Base-by-base conservation (phyloP, 2,797 vertebrate genomes). In the Oryzias sinensis region DNA sequence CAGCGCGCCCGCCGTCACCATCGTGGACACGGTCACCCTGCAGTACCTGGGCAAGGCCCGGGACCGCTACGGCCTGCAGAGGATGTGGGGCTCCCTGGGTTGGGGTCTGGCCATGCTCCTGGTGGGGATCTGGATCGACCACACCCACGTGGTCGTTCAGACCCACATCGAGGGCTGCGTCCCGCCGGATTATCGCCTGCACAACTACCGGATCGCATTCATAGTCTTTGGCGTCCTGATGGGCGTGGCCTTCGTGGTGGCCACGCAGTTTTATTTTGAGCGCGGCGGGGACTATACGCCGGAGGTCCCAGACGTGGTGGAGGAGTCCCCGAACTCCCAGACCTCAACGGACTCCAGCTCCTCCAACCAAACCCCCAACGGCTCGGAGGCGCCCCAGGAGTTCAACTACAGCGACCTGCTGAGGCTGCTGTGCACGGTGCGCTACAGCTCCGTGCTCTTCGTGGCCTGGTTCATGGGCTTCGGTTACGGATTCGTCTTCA, bases 381-480 rank as follows among this genome's bases (percentile, higher is more conserved):
- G 37, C 6, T 24, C 71, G 0, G 72, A 64, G 0, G 49, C 0
- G 67, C 41, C 0, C 53, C 64, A 73, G 63, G 83, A 84, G 33
- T 91, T 92, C 75, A 68, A 79, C 43, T 90, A 89, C 76, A 76
- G 66, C 24, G 88, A 93, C 40, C 81, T 99, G 15, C 87, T 99
- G 70, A 90, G 84, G 66, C 88, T 98, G 22, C 89, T 99, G 0
- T 99, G 96, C 77, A 95, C 93, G 1, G 93, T 98, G 68, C 96
- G 93, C 59, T 99, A 99, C 0, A 89, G 96, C 77, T 97, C 95
- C 0, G 95, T 99, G 49, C 90, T 99, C 13, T 99, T 97, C 0
- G 97, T 99, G 46, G 97, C 97, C 2, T 99, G 97, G 96, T 99
- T 99, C 84, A 98, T 99, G 97, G 97, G 97, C 2, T 99, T 99